These are phyloP conservation scores for Eupeodes corollae DNA, from an alignment of 1,140 invertebrate species.

Conservation along the genomic window DNA sequence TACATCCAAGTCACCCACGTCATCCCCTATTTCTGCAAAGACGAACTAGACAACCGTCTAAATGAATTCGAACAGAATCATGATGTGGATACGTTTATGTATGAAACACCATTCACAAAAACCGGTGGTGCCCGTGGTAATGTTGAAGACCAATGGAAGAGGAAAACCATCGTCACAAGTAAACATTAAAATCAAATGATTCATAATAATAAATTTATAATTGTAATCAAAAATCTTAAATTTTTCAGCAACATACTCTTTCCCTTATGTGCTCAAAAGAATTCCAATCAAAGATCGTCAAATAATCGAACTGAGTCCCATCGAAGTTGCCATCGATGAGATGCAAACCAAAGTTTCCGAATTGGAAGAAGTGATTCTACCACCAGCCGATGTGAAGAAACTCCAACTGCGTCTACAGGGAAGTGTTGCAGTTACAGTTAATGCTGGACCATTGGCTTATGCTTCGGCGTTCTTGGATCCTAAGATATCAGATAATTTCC, in stretches of 20 bases:
- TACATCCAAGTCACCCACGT: slow-evolving; percentile 89
- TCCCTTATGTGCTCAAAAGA: slow-evolving; percentile 86
- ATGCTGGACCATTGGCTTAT: slow-evolving; percentile 89
- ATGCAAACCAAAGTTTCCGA: slow-evolving; percentile 77
- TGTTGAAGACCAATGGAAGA: slow-evolving; percentile 79
- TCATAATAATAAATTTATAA: neutral
- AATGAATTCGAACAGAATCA: slow-evolving; percentile 82
- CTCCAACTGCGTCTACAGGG: slow-evolving; percentile 81
- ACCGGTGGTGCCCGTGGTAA: slow-evolving; percentile 65
- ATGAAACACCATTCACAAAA: slow-evolving; percentile 84
- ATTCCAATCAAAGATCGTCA: slow-evolving; percentile 61
- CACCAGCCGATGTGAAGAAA: slow-evolving; percentile 74
- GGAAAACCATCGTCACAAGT: slow-evolving; percentile 76
- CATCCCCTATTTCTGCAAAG: slow-evolving; percentile 63
- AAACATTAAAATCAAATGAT: slow-evolving; percentile 10
- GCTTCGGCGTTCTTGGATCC: slow-evolving; percentile 79
- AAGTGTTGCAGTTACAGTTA: slow-evolving; percentile 83
- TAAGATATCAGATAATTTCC: slow-evolving; percentile 52
- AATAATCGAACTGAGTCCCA: slow-evolving; percentile 72
- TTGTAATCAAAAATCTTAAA: neutral
- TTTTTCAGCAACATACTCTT: slow-evolving; percentile 60
- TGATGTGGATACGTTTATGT: slow-evolving; percentile 79
- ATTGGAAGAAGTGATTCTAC: slow-evolving; percentile 71
- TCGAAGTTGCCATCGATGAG: slow-evolving; percentile 88
- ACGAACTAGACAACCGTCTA: slow-evolving; percentile 48